These are phyloP conservation scores for Pterois miles DNA, from an alignment of 2,797 vertebrate genomes.

Conservation along the genomic window DNA sequence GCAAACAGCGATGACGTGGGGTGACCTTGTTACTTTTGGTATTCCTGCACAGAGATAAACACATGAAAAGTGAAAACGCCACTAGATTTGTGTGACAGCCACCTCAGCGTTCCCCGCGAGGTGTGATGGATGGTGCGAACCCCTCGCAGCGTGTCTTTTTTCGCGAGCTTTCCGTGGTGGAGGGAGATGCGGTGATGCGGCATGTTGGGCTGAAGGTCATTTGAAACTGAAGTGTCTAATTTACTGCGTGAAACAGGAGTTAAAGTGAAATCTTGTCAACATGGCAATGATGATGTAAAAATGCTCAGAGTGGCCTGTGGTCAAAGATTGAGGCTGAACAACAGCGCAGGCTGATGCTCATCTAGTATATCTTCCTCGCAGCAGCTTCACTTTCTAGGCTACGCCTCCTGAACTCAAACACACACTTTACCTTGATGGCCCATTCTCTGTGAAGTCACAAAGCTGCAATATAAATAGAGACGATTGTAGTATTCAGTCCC, in stretches of 20 bases:
- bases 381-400: slow-evolving; percentile 27
- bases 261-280: slow-evolving; percentile 42
- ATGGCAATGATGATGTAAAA: slow-evolving; percentile 1
- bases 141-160: slow-evolving; percentile 55
- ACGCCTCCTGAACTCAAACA: slow-evolving; percentile 46
- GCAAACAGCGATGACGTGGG: slow-evolving; percentile 51
- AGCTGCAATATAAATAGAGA: slow-evolving; percentile 57
- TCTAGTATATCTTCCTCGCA: background rate
- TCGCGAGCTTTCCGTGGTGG: slow-evolving; percentile 45
- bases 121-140: slow-evolving; percentile 73
- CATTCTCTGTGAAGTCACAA: slow-evolving; percentile 27
- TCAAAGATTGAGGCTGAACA: slow-evolving; percentile 8
- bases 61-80: slow-evolving; percentile 59
- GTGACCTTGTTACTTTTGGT: slow-evolving; percentile 75
- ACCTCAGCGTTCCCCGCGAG: slow-evolving; percentile 55
- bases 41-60: slow-evolving; percentile 62
- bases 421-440: slow-evolving; percentile 39
- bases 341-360: slow-evolving; percentile 6
- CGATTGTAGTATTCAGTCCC: slow-evolving; percentile 42
- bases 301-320: background rate
- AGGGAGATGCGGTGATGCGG: slow-evolving; percentile 12
- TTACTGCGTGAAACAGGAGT: slow-evolving; percentile 57
- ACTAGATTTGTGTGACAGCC: slow-evolving; percentile 53
- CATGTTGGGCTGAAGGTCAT: slow-evolving; percentile 75
- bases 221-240: slow-evolving; percentile 57